These are phyloP conservation scores for Euthynnus affinis DNA, from an alignment of 2,797 vertebrate species.

Conservation along the genomic window DNA sequence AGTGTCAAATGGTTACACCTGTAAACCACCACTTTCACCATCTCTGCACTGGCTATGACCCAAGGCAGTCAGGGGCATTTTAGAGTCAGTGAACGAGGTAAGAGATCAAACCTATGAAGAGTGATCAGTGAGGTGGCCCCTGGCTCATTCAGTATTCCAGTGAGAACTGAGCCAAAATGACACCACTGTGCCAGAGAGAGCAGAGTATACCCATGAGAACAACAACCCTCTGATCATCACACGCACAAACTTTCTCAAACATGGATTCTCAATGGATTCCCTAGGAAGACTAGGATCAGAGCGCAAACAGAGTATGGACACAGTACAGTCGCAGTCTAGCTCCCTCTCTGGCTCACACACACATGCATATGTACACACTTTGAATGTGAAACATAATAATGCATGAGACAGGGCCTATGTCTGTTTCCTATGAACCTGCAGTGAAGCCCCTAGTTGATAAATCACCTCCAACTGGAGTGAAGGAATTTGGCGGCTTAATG, in stretches of 20 bases:
- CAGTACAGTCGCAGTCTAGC: slow-evolving; percentile 34
- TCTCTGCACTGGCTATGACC: slow-evolving; percentile 67
- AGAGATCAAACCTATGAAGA: slow-evolving; percentile 45
- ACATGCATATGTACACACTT: slow-evolving; percentile 55
- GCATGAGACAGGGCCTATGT: slow-evolving; percentile 80
- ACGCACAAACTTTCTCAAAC: slow-evolving; percentile 39
- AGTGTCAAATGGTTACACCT: slow-evolving; percentile 77
- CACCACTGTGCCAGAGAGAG: slow-evolving; percentile 36
- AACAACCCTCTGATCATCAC: slow-evolving; percentile 57
- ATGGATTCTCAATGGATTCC: slow-evolving; percentile 63
- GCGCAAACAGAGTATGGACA: slow-evolving; percentile 58
- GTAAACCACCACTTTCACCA: slow-evolving; percentile 76
- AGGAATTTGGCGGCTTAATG: slow-evolving; percentile 93
- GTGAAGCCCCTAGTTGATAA: slow-evolving; percentile 88
- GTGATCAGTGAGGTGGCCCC: slow-evolving; percentile 42
- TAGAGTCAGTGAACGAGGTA: slow-evolving; percentile 46
- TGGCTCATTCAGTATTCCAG: slow-evolving; percentile 36
- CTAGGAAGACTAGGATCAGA: slow-evolving; percentile 66
- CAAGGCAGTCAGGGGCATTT: slow-evolving; percentile 59
- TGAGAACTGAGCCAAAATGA: slow-evolving; percentile 36
- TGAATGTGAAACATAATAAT: slow-evolving; percentile 85
- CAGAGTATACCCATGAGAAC: slow-evolving; percentile 44
- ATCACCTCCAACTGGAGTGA: slow-evolving; percentile 88
- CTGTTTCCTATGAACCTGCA: slow-evolving; percentile 90
- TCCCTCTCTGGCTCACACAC: slow-evolving; percentile 41